A percentile compares a stretch with the other conserved stretches of the same genome.
phyloP scores from a whole-genome alignment of 2,888 invertebrate genomes.

The Watsonalla binaria region DNA sequence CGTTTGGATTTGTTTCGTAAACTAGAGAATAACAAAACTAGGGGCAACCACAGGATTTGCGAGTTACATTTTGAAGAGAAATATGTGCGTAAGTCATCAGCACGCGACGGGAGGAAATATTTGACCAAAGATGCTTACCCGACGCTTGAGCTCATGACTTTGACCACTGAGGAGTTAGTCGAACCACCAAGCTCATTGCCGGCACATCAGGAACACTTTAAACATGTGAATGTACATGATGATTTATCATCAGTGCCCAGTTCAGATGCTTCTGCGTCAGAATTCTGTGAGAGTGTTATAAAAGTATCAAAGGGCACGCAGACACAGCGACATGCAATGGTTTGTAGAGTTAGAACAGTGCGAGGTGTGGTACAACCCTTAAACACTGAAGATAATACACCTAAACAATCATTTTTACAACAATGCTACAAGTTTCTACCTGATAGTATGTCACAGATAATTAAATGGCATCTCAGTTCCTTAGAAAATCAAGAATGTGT shows the following conservation, averaged over 20 bases:
- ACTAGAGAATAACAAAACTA: constrained; percentile 12
- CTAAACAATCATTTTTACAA: constrained; percentile 8
- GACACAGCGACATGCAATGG: constrained; percentile 2
- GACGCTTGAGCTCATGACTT: constrained; percentile 5
- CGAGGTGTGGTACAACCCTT: neutral
- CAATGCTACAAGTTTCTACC: constrained; percentile 13
- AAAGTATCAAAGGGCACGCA: constrained; percentile 16
- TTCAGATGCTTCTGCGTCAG: constrained; percentile 8
- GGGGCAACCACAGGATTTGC: constrained; percentile 20
- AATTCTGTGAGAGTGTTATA: constrained; percentile 20
- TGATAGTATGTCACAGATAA: constrained; percentile 13
- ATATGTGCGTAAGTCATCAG: constrained; percentile 9
- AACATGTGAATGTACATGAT: neutral
- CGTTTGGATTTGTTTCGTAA: constrained; percentile 16
- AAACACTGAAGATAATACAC: neutral
- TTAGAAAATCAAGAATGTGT: constrained; percentile 9
- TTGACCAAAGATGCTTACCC: constrained; percentile 18
- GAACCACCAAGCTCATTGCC: neutral
- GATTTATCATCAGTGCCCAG: constrained; percentile 1
- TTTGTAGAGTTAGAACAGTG: neutral
- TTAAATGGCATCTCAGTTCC: constrained; percentile 14
- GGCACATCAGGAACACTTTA: neutral
- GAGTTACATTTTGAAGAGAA: constrained; percentile 16
- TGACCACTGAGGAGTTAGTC: neutral
- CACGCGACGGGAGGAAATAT: constrained; percentile 12